Conservation (phyloP, 2,888 invertebrate genomes). For the Neria commutata region DNA sequence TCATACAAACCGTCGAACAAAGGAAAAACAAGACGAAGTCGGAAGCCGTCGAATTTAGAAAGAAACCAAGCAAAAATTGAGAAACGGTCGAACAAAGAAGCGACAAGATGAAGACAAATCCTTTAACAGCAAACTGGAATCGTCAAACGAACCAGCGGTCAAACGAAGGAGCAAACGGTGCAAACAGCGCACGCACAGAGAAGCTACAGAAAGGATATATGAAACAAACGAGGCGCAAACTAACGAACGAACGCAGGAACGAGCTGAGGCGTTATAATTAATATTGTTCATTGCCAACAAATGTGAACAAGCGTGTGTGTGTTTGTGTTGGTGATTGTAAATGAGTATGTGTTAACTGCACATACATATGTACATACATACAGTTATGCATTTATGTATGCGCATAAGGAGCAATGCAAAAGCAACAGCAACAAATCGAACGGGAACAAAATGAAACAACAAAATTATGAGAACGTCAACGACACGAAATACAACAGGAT, state of each 20-base stretch:
- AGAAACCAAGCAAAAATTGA: no score
- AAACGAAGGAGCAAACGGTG: no score
- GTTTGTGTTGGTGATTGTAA: slow-evolving; percentile 8
- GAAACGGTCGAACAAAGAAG: no score
- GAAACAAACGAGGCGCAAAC: not conserved
- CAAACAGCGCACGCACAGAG: not conserved
- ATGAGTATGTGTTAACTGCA: slow-evolving; percentile 10
- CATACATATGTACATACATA: slow-evolving; percentile 29
- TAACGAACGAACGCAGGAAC: not conserved
- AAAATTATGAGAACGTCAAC: slow-evolving; percentile 17
- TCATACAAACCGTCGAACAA: no score
- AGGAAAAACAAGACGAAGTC: no score
- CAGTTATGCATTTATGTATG: slow-evolving; percentile 27
- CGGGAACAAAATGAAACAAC: not conserved
- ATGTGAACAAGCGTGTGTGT: not conserved
- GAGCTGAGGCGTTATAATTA: slow-evolving; percentile 50
- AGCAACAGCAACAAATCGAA: slow-evolving; percentile 9
- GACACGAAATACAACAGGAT: slow-evolving; percentile 8
- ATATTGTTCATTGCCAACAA: slow-evolving; percentile 55
- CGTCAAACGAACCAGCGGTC: no score
- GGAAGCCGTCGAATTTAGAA: no score
- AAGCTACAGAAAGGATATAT: not conserved
- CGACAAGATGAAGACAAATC: no score
- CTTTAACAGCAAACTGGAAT: no score
- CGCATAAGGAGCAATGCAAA: slow-evolving; percentile 41